Evolutionary conservation across 2,888 invertebrate genomes (phyloP), one percentile per base, ranked within the genome.

Genomic region (Crematogaster levior): DNA sequence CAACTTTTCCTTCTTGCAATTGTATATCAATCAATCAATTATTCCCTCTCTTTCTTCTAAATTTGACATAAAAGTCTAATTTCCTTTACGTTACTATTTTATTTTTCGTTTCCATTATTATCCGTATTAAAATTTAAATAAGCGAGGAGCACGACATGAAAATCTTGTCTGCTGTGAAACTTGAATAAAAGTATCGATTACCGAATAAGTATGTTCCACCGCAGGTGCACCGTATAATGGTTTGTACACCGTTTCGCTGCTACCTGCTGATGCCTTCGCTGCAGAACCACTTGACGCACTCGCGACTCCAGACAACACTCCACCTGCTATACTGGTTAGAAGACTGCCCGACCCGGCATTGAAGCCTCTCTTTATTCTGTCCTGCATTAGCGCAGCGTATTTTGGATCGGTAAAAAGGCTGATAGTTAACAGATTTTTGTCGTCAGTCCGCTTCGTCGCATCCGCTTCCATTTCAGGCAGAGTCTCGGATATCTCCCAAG

Each of bases 271-370:
- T 6, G 92, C 90, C 53, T 91, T 90, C 12, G 92, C 92, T 0
- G 92, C 90, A 24, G 77, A 79, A 18, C 92, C 88, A 24, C 92
- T 88, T 15, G 94, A 93, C 7, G 93, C 91, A 10, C 93, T 92
- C 24, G 91, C 91, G 3, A 94, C 88, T n/a, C 93, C 93, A 4
- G 92, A 90, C 37, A 94, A 85, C 48, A 94, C 85, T 77, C 92
- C 92, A 27, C 92, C 92, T 1, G 93, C 93, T 48, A 94, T 92
- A n/a, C 93, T 93, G 3, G 93, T 89, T 6, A 94, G 85, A 72
- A 94, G 90, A 15, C 91, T 89, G 1, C 88, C 90, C 0, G 92
- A 91, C 60, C 90, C 90, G 1, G 56, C 58, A 0, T 87, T 30
- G 15, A 81, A 84, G 15, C 73, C 80, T 15, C 93, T 84, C 60